A percentile compares a stretch with the other conserved stretches of the same genome.
Evolutionary conservation across 2,113 vertebrate species (phyloP).

Genomic region (Isichthys henryi): DNA sequence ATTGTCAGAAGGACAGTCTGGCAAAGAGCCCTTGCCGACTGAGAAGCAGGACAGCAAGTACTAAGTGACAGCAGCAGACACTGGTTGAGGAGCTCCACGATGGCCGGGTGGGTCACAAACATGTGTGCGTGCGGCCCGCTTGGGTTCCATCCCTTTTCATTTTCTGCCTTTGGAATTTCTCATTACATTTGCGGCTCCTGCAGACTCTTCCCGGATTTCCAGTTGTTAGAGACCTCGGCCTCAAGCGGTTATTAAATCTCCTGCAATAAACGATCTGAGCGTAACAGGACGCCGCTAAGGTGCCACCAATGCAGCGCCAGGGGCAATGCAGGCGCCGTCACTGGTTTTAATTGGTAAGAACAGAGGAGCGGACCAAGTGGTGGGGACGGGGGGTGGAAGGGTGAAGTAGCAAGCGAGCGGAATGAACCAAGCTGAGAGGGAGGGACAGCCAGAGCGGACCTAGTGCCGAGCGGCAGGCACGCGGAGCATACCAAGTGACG

Average conservation of each 20-base stretch:
- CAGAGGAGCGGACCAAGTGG: conserved; percentile 21
- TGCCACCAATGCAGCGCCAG: conserved; percentile 29
- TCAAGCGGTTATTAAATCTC: conserved; percentile 49
- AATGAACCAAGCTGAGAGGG: not conserved
- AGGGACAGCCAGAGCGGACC: not conserved
- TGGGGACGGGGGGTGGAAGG: too few species aligned
- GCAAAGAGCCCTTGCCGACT: not conserved
- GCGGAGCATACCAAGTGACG: not conserved
- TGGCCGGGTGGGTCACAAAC: not conserved
- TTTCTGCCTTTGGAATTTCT: conserved; percentile 12
- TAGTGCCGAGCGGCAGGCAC: not conserved
- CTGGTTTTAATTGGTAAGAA: conserved; percentile 49
- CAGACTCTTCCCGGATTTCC: conserved; percentile 32
- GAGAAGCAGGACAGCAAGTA: not conserved
- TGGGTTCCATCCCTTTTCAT: not conserved
- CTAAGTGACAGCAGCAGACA: not conserved
- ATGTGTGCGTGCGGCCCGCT: not conserved
- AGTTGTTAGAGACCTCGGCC: conserved; percentile 42
- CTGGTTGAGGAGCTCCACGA: not conserved
- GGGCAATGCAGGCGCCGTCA: conserved; percentile 38
- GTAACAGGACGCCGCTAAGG: conserved; percentile 46
- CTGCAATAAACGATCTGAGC: conserved; percentile 43
- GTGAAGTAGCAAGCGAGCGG: not conserved
- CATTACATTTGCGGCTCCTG: conserved; percentile 12
- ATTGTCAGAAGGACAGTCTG: not conserved